Base-by-base conservation (phyloP, 2,113 vertebrate genomes). In the Pomatorhinus ruficollis region DNA sequence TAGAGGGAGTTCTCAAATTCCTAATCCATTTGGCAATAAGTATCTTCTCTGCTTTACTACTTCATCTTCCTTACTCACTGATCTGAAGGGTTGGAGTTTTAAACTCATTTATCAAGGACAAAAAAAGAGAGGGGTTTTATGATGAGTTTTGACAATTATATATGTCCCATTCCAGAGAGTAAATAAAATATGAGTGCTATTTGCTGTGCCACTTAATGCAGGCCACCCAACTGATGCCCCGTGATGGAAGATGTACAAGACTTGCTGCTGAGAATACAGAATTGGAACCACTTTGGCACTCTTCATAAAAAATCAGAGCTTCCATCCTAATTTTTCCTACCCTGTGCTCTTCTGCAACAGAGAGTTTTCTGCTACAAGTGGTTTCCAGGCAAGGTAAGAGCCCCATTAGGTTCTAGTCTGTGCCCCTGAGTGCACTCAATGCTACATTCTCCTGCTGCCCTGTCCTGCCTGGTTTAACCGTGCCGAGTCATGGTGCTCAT, bases 51-150 rank as follows among this genome's bases (percentile, higher is more conserved):
- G 76, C 89, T 94, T 87, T 83, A 79, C 87, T 57, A 83, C 91
- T 96, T 94, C 50, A 80, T 97, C 94, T 94, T 94, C 75, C 74
- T 93, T 87, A 74, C 60, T 69, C 54, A 21, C 70, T 80, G 63
- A 74, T 84, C 70, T 92, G 88, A 92, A 92, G 57, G 80, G 61
- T 10, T 72, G 69, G 65, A 83, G 53, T 75, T 90, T 71, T 39
- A 92, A 97, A 95, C 50, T 65, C 39, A 42, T 83, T 96, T 92
- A 93, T 54, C 30, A 89, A 76, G 76, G 61, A 47, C 28, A 5
- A 33, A 85, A 79, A 78, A 64, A 71, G 70, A 64, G 11, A 47
- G 35, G 15, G 5, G 11, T 53, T 93, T 84, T 91, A 54, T 85
- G 76, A 52, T 88, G 75, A 87, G 45, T 81, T 93, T 91, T 93